Evolutionary conservation across 1,140 invertebrate genomes (phyloP).

Genomic region (Drosophila teissieri): DNA sequence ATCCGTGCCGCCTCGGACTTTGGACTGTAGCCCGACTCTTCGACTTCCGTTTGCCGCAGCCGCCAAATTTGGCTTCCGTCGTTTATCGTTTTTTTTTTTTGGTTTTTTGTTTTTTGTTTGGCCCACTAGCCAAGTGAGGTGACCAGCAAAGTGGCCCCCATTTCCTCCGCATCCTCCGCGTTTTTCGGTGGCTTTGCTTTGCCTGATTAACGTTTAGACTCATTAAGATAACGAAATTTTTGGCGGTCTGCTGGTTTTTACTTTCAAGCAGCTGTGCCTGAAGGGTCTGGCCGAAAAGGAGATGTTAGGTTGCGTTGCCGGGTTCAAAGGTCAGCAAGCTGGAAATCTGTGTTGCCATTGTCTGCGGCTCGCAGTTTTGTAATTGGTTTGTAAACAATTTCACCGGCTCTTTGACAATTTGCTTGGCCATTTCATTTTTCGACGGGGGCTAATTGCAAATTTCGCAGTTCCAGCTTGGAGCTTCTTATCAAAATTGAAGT

Average conservation of each 20-base stretch:
- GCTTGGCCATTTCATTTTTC: slow-evolving; percentile 54
- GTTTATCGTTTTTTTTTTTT: slow-evolving; percentile 12
- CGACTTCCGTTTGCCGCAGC: slow-evolving; percentile 58
- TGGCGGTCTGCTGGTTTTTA: slow-evolving; percentile 69
- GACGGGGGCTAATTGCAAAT: slow-evolving; percentile 57
- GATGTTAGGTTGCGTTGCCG: neutral
- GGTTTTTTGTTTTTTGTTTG: slow-evolving; percentile 7
- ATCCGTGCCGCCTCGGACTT: slow-evolving; percentile 67
- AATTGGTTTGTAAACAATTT: slow-evolving; percentile 82
- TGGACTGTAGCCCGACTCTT: slow-evolving; percentile 8
- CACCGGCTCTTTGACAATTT: slow-evolving; percentile 69
- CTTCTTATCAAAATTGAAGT: slow-evolving; percentile 62
- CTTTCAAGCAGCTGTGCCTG: slow-evolving; percentile 59
- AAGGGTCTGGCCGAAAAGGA: slow-evolving; percentile 9
- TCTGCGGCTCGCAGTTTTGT: slow-evolving; percentile 51
- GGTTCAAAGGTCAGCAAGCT: slow-evolving; percentile 69
- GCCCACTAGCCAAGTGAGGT: slow-evolving; percentile 60
- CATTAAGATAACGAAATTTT: slow-evolving; percentile 83
- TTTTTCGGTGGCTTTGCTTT: slow-evolving; percentile 17
- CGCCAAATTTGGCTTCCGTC: slow-evolving; percentile 29
- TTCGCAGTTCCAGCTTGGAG: slow-evolving; percentile 24
- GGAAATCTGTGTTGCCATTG: slow-evolving; percentile 72
- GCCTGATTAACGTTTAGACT: slow-evolving; percentile 82
- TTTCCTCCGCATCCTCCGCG: slow-evolving; percentile 59
- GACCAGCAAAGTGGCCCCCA: slow-evolving; percentile 64